These are phyloP conservation scores for Dryocosmus kuriphilus DNA, from an alignment of 2,888 invertebrate species.

Conservation along the genomic window DNA sequence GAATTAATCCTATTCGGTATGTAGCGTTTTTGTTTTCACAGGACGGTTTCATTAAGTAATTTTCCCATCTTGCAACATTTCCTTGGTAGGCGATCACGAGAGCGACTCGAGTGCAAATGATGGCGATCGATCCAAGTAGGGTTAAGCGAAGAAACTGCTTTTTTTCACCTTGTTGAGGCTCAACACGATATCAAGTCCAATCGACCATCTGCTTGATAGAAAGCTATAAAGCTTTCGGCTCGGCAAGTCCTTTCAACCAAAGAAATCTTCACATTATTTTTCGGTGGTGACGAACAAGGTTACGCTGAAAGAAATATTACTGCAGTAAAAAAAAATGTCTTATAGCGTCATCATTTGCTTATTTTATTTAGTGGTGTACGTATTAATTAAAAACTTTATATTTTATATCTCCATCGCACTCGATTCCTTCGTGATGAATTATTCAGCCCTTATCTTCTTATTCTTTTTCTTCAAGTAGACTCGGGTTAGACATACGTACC, in stretches of 20 bases:
- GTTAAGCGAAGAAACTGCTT: slow-evolving; percentile 24
- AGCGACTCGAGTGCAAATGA: slow-evolving; percentile 35
- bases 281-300: not conserved
- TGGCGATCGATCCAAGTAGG: slow-evolving; percentile 30
- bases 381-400: slow-evolving; percentile 30
- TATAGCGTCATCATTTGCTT: not conserved
- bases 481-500: not conserved
- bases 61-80: slow-evolving; percentile 34
- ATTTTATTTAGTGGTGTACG: not conserved
- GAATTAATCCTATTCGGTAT: slow-evolving; percentile 19
- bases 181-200: slow-evolving; percentile 4
- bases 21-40: slow-evolving; percentile 15
- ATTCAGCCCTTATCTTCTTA: slow-evolving; percentile 16
- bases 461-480: not conserved
- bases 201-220: not conserved
- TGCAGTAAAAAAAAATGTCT: not conserved
- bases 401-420: slow-evolving; percentile 14
- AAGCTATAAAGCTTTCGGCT: not conserved
- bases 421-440: not conserved
- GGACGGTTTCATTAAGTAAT: slow-evolving; percentile 38
- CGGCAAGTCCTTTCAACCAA: not conserved
- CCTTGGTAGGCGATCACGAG: slow-evolving; percentile 32
- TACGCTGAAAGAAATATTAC: not conserved
- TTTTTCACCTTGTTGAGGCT: slow-evolving; percentile 7
- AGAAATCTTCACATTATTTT: not conserved